Conservation (phyloP, 2,888 invertebrate species). For the Xiphydria camelus region DNA sequence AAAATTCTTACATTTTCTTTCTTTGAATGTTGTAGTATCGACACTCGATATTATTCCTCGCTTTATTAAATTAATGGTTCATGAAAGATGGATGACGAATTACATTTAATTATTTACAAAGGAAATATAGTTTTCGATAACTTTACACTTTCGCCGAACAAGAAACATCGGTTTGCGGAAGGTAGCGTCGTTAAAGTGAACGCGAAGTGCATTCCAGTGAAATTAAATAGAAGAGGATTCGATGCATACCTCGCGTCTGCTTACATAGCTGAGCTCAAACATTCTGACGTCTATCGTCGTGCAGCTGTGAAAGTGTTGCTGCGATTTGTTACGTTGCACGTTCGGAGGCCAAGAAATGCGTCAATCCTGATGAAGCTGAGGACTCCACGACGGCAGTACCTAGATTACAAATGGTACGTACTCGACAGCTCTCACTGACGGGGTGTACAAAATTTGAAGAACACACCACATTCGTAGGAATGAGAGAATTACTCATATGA, state of each 20-base stretch:
- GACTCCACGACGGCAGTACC: constrained; percentile 65
- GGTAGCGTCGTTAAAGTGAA: too few relatives aligned
- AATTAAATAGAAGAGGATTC: constrained; percentile 35
- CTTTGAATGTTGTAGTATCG: too few relatives aligned
- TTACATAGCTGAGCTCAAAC: constrained; percentile 31
- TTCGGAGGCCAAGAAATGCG: not conserved
- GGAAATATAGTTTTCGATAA: constrained; percentile 38
- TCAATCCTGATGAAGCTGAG: constrained; percentile 59
- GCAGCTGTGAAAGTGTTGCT: constrained; percentile 29
- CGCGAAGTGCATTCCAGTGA: too few relatives aligned
- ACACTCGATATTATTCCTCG: too few relatives aligned
- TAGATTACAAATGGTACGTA: constrained; percentile 73
- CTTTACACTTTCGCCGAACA: constrained; percentile 25
- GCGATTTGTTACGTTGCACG: constrained; percentile 7
- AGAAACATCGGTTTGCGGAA: too few relatives aligned
- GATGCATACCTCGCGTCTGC: constrained; percentile 44
- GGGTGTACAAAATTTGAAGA: too few relatives aligned
- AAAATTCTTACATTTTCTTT: too few relatives aligned
- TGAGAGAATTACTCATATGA: constrained; percentile 57
- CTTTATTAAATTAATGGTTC: too few relatives aligned
- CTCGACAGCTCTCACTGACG: too few relatives aligned
- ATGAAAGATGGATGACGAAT: constrained; percentile 34
- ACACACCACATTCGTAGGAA: constrained; percentile 58
- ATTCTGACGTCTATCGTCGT: constrained; percentile 36
- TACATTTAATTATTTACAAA: constrained; percentile 37